Evolutionary conservation across 1,140 invertebrate genomes (phyloP), one percentile per base, ranked within the genome.

Genomic region (Bombus confusus): DNA sequence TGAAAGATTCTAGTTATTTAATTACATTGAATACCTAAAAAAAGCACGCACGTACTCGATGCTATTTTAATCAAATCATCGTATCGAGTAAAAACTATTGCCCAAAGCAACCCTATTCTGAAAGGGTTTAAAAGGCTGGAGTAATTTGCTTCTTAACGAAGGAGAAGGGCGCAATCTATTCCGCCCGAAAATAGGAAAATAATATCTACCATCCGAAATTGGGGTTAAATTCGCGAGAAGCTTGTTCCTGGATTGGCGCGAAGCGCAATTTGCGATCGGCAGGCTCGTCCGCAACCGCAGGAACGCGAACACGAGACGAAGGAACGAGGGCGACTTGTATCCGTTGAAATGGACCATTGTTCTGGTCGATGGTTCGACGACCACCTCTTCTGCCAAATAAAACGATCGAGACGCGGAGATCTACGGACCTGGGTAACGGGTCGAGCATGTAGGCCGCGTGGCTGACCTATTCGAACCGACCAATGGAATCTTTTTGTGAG

Each of bases 261-360:
- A 80, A 81, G 77, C 76, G 84, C 74, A 88, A 90, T 84, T 90
- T 86, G 86, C 89, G 80, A 90, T 34, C 1, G 22, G 18, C 34
- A 81, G 83, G 82, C 71, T 47, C 68, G 31, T 83, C 52, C 68
- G n/a, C 37, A 41, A 68, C 52, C 73, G 85, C 75, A 84, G 80
- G 74, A 89, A 79, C 76, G 89, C 83, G 81, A 81, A 87, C 76
- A 71, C 74, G 37, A 69, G 88, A 82, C 62, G 37, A 66, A 81
- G 83, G 86, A 77, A 80, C 66, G 78, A 79, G 74, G 62, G 62
- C 85, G 80, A 89, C 85, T 90, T 83, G 88, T 83, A 87, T 62
- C 31, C 78, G 81, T 64, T 92, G 82, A 89, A 91, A 93, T 91
- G 92, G 91, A 86, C 92, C 90, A 93, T 93, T 93, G 92, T 93